phyloP scores from a whole-genome alignment of 2,797 vertebrate genomes.

The Denticeps clupeoides region DNA sequence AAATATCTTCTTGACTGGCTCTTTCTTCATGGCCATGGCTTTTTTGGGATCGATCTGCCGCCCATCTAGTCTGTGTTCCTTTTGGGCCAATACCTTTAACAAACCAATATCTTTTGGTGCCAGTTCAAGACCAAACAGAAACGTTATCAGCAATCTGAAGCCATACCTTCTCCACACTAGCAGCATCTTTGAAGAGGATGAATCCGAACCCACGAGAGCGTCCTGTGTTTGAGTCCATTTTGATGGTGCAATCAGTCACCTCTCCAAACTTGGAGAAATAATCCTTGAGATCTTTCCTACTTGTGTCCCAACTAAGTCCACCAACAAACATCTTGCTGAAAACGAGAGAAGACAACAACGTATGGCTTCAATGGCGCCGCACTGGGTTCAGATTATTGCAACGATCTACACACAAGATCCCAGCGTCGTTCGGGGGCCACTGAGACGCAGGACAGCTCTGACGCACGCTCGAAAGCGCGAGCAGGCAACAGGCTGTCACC shows the following conservation, averaged over 20 bases:
- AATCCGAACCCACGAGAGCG: constrained; percentile 94
- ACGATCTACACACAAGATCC: neutral
- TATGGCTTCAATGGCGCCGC: too few species aligned
- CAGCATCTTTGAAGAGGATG: constrained; percentile 87
- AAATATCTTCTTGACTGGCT: constrained; percentile 94
- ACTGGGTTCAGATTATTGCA: neutral
- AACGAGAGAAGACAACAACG: neutral
- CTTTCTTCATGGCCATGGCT: constrained; percentile 98
- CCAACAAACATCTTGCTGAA: constrained; percentile 97
- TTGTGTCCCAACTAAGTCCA: constrained; percentile 96
- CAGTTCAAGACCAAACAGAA: neutral
- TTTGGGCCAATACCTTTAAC: constrained; percentile 83
- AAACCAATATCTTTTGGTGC: neutral
- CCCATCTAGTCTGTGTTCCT: constrained; percentile 90
- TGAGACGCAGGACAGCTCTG: too few species aligned
- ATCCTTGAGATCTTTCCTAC: constrained; percentile 97
- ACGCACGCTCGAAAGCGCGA: too few species aligned
- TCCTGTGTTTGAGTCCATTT: constrained; percentile 92
- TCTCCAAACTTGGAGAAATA: constrained; percentile 96
- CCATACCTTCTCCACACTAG: constrained; percentile 83
- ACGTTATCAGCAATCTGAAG: neutral
- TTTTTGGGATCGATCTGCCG: constrained; percentile 95
- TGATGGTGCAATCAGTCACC: constrained; percentile 95
- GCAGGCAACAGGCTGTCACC: too few species aligned
- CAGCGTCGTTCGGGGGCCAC: too few species aligned